Conservation (phyloP, 2,888 invertebrate species). For the Drosophila eohydei region DNA sequence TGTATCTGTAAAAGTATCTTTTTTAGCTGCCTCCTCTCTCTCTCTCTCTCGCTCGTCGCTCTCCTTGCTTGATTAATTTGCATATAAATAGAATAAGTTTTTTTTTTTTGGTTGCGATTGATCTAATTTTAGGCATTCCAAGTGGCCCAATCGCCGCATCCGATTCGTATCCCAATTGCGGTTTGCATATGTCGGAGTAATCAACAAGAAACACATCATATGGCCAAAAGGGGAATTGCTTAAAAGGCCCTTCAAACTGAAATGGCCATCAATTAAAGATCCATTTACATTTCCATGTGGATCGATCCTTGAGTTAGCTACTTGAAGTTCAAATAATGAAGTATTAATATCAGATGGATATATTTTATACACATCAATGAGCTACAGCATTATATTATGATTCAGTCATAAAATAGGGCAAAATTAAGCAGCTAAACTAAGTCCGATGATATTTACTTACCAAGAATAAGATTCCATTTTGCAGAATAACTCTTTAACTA, state of each 20-base stretch:
- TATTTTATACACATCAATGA: too few relatives aligned
- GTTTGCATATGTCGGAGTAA: not conserved
- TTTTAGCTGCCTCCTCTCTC: conserved; percentile 18
- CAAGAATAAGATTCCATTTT: not conserved
- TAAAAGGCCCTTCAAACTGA: not conserved
- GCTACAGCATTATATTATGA: too few relatives aligned
- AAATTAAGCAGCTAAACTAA: not conserved
- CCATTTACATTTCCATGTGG: not conserved
- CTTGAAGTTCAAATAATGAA: not conserved
- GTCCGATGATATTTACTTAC: not conserved
- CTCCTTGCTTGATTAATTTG: conserved; percentile 69
- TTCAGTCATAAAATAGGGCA: too few relatives aligned
- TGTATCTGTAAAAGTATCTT: conserved; percentile 43
- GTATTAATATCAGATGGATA: not conserved
- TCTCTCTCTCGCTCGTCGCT: conserved; percentile 5
- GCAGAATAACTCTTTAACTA: not conserved
- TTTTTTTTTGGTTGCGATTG: conserved; percentile 50
- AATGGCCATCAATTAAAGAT: not conserved
- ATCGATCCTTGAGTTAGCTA: not conserved
- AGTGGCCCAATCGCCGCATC: conserved; percentile 39
- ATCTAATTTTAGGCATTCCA: conserved; percentile 52
- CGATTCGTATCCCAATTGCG: conserved; percentile 9
- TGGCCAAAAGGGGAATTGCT: conserved; percentile 19
- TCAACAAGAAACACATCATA: conserved; percentile 1
- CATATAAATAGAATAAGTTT: conserved; percentile 70